A percentile compares a stretch with the other conserved stretches of the same genome.
These are phyloP conservation scores for Phaethon lepturus DNA, from an alignment of 2,113 vertebrate species.

Conservation along the genomic window DNA sequence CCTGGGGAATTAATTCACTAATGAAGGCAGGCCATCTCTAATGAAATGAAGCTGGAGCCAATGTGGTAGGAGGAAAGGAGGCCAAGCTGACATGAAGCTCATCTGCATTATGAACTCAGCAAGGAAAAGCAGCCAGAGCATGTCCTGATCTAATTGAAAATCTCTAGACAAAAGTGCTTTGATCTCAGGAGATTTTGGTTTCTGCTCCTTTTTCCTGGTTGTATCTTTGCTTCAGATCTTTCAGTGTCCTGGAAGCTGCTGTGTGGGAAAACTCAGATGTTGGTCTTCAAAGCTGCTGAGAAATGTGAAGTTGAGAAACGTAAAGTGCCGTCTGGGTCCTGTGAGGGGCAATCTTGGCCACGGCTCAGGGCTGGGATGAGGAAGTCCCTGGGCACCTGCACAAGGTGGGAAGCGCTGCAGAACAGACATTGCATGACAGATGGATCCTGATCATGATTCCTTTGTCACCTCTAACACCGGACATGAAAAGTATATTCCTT, in stretches of 20 bases:
- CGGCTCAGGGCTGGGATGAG: background rate
- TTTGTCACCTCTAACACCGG: background rate
- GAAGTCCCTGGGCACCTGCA: background rate
- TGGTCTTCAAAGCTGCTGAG: background rate
- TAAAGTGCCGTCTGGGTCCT: background rate
- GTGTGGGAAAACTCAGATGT: background rate
- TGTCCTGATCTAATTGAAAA: conserved; percentile 30
- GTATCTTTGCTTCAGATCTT: background rate
- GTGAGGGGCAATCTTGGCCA: background rate
- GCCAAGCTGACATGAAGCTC: conserved; percentile 48
- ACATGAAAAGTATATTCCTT: background rate
- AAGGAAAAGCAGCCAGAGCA: conserved; percentile 16
- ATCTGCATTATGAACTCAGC: background rate
- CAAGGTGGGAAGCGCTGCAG: background rate
- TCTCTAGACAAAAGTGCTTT: conserved; percentile 27
- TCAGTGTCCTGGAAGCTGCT: background rate
- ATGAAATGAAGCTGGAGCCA: conserved; percentile 44
- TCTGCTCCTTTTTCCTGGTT: background rate
- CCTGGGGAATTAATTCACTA: conserved; percentile 34
- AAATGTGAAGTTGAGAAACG: background rate
- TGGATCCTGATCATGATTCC: background rate
- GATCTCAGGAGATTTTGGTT: background rate
- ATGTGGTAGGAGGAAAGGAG: background rate
- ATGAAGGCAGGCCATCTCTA: conserved; percentile 18
- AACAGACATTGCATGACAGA: background rate